These are phyloP conservation scores for Lytechinus variegatus DNA, from an alignment of 35 echinoderm and acorn worm genomes.

Conservation along the genomic window DNA sequence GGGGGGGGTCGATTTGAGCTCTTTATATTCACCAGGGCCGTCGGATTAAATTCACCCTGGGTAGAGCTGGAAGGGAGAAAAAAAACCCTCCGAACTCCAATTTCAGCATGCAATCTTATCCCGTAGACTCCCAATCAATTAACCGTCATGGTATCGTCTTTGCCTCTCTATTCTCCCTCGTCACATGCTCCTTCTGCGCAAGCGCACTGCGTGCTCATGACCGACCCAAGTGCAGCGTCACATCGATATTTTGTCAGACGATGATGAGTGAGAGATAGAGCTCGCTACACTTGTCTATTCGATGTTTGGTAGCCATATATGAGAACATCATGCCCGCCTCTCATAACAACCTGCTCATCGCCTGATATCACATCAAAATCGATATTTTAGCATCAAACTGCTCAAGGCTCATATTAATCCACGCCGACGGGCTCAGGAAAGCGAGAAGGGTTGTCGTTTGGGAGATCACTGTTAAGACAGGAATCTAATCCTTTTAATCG, in stretches of 20 bases:
- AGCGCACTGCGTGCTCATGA: not conserved
- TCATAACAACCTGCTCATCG: not conserved
- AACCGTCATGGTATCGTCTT: not conserved
- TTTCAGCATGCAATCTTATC: slow-evolving; percentile 11
- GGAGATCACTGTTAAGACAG: not conserved
- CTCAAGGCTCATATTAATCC: not conserved
- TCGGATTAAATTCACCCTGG: not conserved
- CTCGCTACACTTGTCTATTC: not conserved
- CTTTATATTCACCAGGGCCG: not conserved
- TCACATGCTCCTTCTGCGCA: not conserved
- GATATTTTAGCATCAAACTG: slow-evolving; percentile 13
- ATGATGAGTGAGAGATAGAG: not conserved
- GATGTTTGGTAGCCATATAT: not conserved
- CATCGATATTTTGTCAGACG: slow-evolving; percentile 11
- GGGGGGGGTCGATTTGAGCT: not conserved
- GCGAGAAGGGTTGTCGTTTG: not conserved
- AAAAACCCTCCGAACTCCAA: not conserved
- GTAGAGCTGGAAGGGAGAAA: not conserved
- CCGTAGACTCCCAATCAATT: slow-evolving; percentile 17
- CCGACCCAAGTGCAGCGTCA: not conserved
- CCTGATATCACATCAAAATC: not conserved
- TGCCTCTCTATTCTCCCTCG: not conserved
- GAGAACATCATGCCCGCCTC: not conserved
- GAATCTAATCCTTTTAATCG: not conserved
- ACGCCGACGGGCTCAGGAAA: not conserved